Evolutionary conservation across 2,113 vertebrate species (phyloP), one percentile per base, ranked within the genome.

Genomic region (Lontra canadensis): DNA sequence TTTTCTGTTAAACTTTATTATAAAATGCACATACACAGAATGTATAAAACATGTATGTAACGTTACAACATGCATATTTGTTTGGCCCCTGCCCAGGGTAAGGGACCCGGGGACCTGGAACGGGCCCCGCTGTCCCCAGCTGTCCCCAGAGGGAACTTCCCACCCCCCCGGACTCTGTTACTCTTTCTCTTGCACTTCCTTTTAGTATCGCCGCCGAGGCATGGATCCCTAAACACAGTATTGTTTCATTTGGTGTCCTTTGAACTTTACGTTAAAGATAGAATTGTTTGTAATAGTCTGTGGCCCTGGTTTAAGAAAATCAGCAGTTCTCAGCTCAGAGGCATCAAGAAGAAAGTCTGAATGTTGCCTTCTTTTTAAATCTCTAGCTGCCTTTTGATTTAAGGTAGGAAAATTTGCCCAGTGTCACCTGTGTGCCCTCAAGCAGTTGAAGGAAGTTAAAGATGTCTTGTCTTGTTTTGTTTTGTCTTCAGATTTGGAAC

Each of bases 401-500:
- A 31, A 25, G 67, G 34, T 3, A 6, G 88, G 26, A 9, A 15
- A 42, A 42, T 31, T 34, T 42, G 26, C 25, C 6, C 1, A 17
- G 15, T 29, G 20, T 84, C 14, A 0, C 14, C 36, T 31, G 1
- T 12, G 14, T 49, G 14, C 12, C 21, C 25, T 39, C 7, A n/a
- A 13, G n/a, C 79, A 29, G 44, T 12, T 6, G 9, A 59, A 36
- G 86, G 80, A 29, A 3, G 17, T 39, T 31, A 61, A 81, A 26
- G 4, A 4, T 76, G 20, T 39, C 21, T 31, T 61, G 10, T 95
- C 25, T 31, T 61, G 6, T 95, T 87, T 73, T 61, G 9, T 93
- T 90, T 65, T 42, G 69, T 93, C 42, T 95, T 82, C 73, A 99
- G 99, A 99, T 99, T 71, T 99, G 99, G 99, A 99, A 99, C 98